A percentile compares a stretch with the other conserved stretches of the same genome.
These are phyloP conservation scores for Trichacis sp. DNA, from an alignment of 2,888 invertebrate genomes.

Conservation along the genomic window DNA sequence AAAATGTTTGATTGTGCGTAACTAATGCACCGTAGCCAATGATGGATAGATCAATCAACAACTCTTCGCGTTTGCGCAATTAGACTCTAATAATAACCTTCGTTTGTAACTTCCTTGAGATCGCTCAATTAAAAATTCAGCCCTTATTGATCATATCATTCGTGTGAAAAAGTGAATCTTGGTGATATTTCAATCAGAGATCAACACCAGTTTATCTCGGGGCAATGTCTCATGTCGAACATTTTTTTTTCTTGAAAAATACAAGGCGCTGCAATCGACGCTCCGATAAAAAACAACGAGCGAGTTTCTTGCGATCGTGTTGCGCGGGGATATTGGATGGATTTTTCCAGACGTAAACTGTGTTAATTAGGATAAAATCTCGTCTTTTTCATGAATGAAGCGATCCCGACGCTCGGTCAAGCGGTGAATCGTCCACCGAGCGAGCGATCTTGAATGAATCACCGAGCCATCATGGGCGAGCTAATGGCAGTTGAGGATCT, in stretches of 20 bases:
- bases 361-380: constrained; percentile 61
- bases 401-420: constrained; percentile 35
- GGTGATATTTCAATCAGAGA: no score
- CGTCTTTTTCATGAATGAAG: constrained; percentile 61
- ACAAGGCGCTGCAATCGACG: not conserved
- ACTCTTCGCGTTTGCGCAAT: not conserved
- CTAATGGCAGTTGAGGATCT: constrained; percentile 50
- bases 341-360: constrained; percentile 46
- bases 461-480: constrained; percentile 11
- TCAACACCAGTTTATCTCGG: no score
- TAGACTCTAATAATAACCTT: no score
- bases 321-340: not conserved
- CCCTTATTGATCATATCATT: no score
- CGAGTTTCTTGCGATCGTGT: constrained; percentile 5
- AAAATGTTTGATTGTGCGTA: constrained; percentile 49
- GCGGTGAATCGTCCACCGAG: constrained; percentile 25
- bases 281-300: not conserved
- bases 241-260: not conserved
- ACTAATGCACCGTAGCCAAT: constrained; percentile 35
- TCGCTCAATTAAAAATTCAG: no score
- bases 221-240: not conserved
- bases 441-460: constrained; percentile 18
- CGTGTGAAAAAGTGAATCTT: no score
- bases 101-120: no score
- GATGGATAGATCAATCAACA: constrained; percentile 18